Percentiles rank a stretch among this genome's conserved stretches.
Evolutionary conservation across 2,113 vertebrate species (phyloP).

Genomic region (Etheostoma spectabile): DNA sequence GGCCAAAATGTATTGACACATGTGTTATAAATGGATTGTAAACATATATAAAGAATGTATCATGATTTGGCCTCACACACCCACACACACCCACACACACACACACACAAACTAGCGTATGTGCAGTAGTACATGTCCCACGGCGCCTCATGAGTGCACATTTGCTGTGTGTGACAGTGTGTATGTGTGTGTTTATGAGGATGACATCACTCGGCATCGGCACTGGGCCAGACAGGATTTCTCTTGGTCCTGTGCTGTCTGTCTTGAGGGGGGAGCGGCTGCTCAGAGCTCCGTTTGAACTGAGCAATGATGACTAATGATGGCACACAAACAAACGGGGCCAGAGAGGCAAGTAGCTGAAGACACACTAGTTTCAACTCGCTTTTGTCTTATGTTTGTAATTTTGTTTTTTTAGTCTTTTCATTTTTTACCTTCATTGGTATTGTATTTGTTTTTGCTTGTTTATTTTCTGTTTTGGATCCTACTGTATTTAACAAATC

Average conservation of each 20-base stretch:
- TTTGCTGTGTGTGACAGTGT: slow-evolving; percentile 38
- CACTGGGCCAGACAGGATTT: slow-evolving; percentile 70
- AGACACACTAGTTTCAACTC: no score
- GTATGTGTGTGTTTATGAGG: slow-evolving; percentile 41
- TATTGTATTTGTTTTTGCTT: no score
- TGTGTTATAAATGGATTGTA: no score
- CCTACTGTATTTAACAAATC: no score
- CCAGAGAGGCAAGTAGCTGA: slow-evolving; percentile 31
- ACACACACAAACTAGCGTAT: slow-evolving; percentile 14
- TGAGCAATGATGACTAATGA: slow-evolving; percentile 68
- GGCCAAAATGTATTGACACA: no score
- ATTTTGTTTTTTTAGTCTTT: no score
- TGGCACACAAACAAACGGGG: slow-evolving; percentile 57
- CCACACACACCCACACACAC: slow-evolving; percentile 13
- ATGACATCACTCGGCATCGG: slow-evolving; percentile 70
- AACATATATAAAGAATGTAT: slow-evolving; percentile 9
- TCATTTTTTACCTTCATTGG: no score
- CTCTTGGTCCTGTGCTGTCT: slow-evolving; percentile 57
- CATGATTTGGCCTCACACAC: slow-evolving; percentile 33
- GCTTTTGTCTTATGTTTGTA: no score
- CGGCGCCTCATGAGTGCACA: slow-evolving; percentile 46
- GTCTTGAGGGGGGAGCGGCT: slow-evolving; percentile 15
- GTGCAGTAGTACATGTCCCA: slow-evolving; percentile 47
- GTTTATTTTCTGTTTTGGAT: no score
- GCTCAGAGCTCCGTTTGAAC: slow-evolving; percentile 60